Conservation (phyloP, 2,888 invertebrate genomes). For the Hyles lineata region DNA sequence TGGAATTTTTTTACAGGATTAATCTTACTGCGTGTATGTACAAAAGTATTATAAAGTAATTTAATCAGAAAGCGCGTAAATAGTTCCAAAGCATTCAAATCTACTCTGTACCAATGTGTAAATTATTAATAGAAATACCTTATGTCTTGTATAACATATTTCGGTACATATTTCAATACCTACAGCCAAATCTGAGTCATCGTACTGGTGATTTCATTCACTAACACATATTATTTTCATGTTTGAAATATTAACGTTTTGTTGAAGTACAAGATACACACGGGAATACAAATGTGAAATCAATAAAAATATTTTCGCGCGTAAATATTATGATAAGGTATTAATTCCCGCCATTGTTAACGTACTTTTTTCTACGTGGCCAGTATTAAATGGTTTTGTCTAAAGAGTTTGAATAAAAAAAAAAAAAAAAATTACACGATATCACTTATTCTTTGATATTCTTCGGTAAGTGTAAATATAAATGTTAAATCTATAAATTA, state of each 20-base stretch:
- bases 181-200: constrained; percentile 7
- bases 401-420: too few relatives aligned
- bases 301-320: neutral
- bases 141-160: neutral
- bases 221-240: neutral
- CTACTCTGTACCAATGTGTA: neutral
- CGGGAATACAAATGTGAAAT: neutral
- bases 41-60: neutral
- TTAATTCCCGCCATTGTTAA: neutral
- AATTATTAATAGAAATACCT: constrained; percentile 9
- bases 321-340: neutral
- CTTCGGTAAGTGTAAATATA: too few relatives aligned
- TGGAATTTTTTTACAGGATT: too few relatives aligned
- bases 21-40: too few relatives aligned
- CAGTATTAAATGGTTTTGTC: too few relatives aligned
- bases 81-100: neutral
- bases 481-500: too few relatives aligned
- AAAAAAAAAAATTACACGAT: too few relatives aligned
- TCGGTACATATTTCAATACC: too few relatives aligned
- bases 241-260: neutral
- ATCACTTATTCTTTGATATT: too few relatives aligned
- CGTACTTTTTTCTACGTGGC: neutral
- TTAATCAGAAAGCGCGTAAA: neutral
- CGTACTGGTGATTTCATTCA: constrained; percentile 9
- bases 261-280: neutral